Conservation (phyloP, 1,140 invertebrate species). For the Sycophaga agraensis region DNA sequence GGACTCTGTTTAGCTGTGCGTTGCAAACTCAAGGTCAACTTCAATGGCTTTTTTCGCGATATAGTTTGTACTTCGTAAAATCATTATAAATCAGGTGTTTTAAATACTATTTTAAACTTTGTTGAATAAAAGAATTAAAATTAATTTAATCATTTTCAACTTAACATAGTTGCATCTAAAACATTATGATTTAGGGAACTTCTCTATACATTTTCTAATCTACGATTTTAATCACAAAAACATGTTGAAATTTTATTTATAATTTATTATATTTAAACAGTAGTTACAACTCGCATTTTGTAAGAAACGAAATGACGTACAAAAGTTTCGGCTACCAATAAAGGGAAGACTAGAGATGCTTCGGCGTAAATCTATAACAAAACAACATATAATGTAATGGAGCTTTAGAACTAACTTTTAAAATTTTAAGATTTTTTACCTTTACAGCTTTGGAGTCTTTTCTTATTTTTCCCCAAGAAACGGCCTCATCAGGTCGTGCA, state of each 20-base stretch:
- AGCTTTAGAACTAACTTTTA: conserved; percentile 1
- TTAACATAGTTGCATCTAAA: neutral
- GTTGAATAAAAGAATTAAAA: neutral
- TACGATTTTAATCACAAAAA: conserved; percentile 12
- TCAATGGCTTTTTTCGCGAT: neutral
- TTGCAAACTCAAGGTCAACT: neutral
- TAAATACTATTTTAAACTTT: neutral
- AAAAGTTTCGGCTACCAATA: conserved; percentile 96
- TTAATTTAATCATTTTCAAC: neutral
- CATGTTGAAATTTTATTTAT: conserved; percentile 13
- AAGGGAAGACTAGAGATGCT: conserved; percentile 91
- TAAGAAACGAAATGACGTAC: conserved; percentile 47
- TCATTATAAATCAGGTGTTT: neutral
- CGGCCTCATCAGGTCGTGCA: conserved; percentile 95
- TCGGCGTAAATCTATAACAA: conserved; percentile 81
- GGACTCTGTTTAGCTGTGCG: no score
- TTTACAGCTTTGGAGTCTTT: conserved; percentile 81
- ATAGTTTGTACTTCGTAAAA: neutral
- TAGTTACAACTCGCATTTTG: conserved; percentile 29
- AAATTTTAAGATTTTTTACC: conserved; percentile 50
- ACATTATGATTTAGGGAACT: neutral
- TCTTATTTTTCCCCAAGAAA: conserved; percentile 98
- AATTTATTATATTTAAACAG: conserved; percentile 28
- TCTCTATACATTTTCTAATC: neutral
- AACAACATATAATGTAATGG: conserved; percentile 13